Evolutionary conservation across 2,113 vertebrate species (phyloP), one percentile per base, ranked within the genome.

Genomic region (Dasyurus viverrinus): DNA sequence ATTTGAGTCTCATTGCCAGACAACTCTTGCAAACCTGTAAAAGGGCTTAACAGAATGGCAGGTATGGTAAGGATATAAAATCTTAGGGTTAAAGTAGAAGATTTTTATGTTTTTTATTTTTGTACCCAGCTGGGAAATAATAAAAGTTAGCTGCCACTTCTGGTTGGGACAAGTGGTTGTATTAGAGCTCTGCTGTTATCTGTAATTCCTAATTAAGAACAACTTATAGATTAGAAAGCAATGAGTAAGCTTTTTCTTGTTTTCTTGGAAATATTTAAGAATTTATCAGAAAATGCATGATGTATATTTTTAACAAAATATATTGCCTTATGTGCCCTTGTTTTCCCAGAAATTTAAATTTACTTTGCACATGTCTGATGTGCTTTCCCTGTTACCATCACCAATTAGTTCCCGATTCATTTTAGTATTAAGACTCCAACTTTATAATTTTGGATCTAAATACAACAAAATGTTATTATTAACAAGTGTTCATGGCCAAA

Each of bases 281-380:
- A 90, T 90, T 95, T 97, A 68, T 6, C 97, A 93, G 90, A 94
- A 98, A 96, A 95, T 92, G 94, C 0, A 53, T 95, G 54, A 60
- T 95, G 96, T 96, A 2, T 97, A 94, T 93, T 84, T 84, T 84
- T 95, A 68, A 76, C 97, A 91, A 97, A 94, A 90, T 42, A 30
- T 23, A 53, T 97, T 98, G 96, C 96, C 98, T 98, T 98, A 98
- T 93, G 22, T 96, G 25, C 16, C 94, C 50, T 90, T 97, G 0
- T 92, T 93, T 93, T 95, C 93, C 89, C 54, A 1, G 0, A 93
- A 94, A 93, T 93, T 94, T 91, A 91, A 42, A 76, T 93, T 2
- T 0, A 42, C 94, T 96, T 97, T 97, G 96, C 95, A 95, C 19
- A 0, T 30, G 94, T 11, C 53, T 90, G 54, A n/a, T 54, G 30